Evolutionary conservation across 2,113 vertebrate species (phyloP).

Genomic region (Osmerus eperlanus): DNA sequence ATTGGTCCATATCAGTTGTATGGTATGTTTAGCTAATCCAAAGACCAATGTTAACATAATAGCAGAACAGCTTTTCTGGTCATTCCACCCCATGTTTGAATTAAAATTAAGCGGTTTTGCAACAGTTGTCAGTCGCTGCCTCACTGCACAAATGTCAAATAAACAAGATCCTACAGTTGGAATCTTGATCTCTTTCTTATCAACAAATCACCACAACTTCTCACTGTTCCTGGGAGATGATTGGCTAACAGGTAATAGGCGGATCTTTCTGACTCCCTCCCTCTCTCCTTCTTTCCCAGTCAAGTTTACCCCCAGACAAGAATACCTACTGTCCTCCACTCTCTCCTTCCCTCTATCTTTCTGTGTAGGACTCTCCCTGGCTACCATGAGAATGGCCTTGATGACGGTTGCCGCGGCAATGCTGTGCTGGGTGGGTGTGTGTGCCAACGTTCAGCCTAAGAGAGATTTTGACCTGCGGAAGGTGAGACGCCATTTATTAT

Average conservation of each 20-base stretch:
- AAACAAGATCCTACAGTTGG: no score
- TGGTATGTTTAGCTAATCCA: not conserved
- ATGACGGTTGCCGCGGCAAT: slow-evolving; percentile 54
- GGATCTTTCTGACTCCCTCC: not conserved
- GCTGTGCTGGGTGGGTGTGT: slow-evolving; percentile 38
- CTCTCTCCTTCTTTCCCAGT: not conserved
- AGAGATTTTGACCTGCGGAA: slow-evolving; percentile 69
- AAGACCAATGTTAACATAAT: not conserved
- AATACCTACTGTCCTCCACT: slow-evolving; percentile 4
- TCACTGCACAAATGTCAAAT: no score
- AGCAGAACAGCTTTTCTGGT: no score
- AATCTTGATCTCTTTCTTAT: no score
- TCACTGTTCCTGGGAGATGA: slow-evolving; percentile 12
- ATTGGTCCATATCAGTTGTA: slow-evolving; percentile 12
- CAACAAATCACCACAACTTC: no score
- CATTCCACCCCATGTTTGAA: no score
- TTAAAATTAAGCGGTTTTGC: no score
- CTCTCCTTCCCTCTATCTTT: not conserved
- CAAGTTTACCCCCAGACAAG: slow-evolving; percentile 11
- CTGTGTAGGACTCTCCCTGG: not conserved
- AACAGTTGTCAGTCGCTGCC: no score
- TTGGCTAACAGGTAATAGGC: slow-evolving; percentile 29
- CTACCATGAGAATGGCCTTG: slow-evolving; percentile 62
- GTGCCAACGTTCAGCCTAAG: slow-evolving; percentile 64
- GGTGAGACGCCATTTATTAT: slow-evolving; percentile 51